Percentiles rank a stretch among this genome's conserved stretches.
Evolutionary conservation across 2,797 vertebrate species (phyloP).

Genomic region (Potorous gilbertii): DNA sequence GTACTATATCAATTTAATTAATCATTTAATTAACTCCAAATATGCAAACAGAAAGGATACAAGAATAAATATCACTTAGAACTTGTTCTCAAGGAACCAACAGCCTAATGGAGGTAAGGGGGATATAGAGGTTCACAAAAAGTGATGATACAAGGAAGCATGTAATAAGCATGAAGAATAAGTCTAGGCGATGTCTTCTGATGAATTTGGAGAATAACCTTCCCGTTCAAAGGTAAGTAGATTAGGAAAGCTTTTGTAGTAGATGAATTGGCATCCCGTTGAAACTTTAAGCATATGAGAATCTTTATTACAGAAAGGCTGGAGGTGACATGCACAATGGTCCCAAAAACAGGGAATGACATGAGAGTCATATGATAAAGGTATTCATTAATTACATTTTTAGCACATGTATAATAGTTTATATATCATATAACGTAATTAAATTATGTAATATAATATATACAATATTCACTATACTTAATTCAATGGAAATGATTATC

Average conservation of each 20-base stretch:
- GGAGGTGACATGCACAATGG: background rate
- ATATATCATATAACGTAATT: background rate
- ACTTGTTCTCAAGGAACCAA: background rate
- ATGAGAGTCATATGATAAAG: background rate
- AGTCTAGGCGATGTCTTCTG: background rate
- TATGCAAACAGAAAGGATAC: background rate
- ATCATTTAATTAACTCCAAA: background rate
- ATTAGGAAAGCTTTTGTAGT: background rate
- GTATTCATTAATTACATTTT: background rate
- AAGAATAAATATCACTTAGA: background rate
- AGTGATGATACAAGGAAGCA: background rate
- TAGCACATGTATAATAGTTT: background rate
- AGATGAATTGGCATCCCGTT: background rate
- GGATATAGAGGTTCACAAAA: background rate
- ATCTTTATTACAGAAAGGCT: too few species aligned
- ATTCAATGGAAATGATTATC: background rate
- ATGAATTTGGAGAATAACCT: background rate
- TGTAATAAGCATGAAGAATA: background rate
- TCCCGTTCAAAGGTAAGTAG: background rate
- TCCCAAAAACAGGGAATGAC: background rate
- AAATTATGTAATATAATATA: background rate
- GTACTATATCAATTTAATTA: background rate
- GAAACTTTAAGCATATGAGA: background rate
- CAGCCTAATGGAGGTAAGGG: fast-evolving
- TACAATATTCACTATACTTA: background rate